Evolutionary conservation across 2,797 vertebrate genomes (phyloP).

Genomic region (Labroides dimidiatus): DNA sequence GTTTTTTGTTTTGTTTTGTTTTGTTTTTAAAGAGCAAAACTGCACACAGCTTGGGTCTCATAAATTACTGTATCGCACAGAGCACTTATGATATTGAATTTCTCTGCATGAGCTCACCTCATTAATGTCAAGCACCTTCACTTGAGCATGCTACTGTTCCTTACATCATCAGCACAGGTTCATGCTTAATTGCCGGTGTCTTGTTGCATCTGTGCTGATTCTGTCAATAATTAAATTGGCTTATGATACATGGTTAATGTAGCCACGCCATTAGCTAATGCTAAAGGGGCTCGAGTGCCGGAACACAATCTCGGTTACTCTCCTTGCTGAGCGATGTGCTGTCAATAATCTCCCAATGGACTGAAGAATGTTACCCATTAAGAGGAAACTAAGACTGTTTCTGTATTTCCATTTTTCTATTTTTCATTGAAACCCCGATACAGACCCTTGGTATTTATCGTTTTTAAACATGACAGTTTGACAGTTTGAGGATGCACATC

Average conservation of each 20-base stretch:
- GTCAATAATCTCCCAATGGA: neutral
- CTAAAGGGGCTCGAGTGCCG: neutral
- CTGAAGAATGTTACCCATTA: neutral
- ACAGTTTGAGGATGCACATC: constrained; percentile 69
- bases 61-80: neutral
- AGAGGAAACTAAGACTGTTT: neutral
- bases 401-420: neutral
- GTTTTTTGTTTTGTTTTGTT: no score
- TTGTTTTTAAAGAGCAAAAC: neutral
- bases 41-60: no score
- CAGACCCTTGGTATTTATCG: constrained; percentile 39
- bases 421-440: constrained; percentile 39
- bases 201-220: constrained; percentile 10
- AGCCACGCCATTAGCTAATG: neutral
- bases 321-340: neutral
- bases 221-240: constrained; percentile 17
- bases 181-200: constrained; percentile 3
- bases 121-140: constrained; percentile 26
- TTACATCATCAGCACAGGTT: neutral
- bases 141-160: neutral
- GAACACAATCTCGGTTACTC: neutral
- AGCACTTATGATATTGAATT: constrained; percentile 42
- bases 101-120: constrained; percentile 34
- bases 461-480: constrained; percentile 60
- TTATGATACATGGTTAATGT: constrained; percentile 4